Conservation (phyloP, 2,113 vertebrate genomes). For the Ceyx margarethae region DNA sequence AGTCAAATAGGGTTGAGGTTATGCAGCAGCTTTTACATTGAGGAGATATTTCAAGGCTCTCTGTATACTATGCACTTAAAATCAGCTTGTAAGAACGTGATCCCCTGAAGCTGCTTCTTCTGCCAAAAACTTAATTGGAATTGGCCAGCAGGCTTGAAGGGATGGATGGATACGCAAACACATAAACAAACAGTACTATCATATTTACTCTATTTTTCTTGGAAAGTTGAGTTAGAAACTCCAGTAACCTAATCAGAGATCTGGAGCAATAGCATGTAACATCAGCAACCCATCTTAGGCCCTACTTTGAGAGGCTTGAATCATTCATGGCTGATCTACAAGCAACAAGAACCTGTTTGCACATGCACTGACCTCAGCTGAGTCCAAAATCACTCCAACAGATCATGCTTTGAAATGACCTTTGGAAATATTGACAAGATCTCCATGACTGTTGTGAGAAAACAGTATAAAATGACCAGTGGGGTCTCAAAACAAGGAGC, state of each 20-base stretch:
- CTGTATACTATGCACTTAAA: neutral
- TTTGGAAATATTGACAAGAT: neutral
- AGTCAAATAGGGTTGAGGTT: neutral
- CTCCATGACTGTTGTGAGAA: neutral
- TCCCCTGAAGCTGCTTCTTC: neutral
- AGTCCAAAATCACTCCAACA: neutral
- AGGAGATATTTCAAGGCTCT: neutral
- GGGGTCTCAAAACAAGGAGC: neutral
- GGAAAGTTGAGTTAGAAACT: neutral
- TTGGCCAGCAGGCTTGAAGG: neutral
- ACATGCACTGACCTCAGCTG: neutral
- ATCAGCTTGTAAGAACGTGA: neutral
- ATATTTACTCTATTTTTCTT: conserved; percentile 8
- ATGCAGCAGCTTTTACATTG: neutral
- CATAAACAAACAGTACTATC: neutral
- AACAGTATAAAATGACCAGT: neutral
- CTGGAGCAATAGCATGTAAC: neutral
- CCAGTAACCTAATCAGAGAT: neutral
- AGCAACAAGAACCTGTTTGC: neutral
- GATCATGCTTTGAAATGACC: neutral
- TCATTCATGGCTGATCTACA: accelerated
- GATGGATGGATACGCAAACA: neutral
- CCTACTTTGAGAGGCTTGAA: neutral
- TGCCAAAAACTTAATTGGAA: neutral
- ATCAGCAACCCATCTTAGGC: neutral